Percentiles rank a stretch among this genome's conserved stretches.
Evolutionary conservation across 2,113 vertebrate genomes (phyloP).

Genomic region (Eonycteris spelaea): DNA sequence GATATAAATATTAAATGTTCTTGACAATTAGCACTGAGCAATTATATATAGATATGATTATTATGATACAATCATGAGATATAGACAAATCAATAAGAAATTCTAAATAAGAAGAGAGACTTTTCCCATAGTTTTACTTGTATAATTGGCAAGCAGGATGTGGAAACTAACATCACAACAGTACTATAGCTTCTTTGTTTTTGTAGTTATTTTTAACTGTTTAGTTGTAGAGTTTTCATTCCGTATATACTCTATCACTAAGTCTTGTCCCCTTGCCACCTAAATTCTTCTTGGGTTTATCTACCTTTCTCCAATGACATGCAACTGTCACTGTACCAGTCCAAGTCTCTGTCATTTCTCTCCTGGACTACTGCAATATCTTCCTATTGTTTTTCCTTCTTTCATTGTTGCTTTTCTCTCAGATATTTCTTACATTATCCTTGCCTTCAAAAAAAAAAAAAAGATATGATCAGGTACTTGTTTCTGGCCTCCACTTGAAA

Average conservation of each 20-base stretch:
- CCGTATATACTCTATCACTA: background rate
- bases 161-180: background rate
- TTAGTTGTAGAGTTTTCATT: background rate
- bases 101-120: background rate
- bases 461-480: background rate
- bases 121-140: background rate
- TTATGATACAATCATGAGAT: background rate
- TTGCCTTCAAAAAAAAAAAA: background rate
- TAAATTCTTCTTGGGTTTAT: background rate
- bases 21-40: background rate
- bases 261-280: background rate
- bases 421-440: background rate
- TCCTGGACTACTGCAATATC: background rate
- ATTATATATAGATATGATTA: background rate
- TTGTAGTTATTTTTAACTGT: background rate
- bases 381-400: background rate
- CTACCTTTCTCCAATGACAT: background rate
- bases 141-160: background rate
- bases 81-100: background rate
- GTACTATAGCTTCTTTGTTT: background rate
- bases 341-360: background rate
- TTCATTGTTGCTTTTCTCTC: background rate
- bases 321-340: background rate
- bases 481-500: background rate
- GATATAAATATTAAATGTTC: background rate